Conservation (phyloP, 2,888 invertebrate species). For the Isotomurus palustris region DNA sequence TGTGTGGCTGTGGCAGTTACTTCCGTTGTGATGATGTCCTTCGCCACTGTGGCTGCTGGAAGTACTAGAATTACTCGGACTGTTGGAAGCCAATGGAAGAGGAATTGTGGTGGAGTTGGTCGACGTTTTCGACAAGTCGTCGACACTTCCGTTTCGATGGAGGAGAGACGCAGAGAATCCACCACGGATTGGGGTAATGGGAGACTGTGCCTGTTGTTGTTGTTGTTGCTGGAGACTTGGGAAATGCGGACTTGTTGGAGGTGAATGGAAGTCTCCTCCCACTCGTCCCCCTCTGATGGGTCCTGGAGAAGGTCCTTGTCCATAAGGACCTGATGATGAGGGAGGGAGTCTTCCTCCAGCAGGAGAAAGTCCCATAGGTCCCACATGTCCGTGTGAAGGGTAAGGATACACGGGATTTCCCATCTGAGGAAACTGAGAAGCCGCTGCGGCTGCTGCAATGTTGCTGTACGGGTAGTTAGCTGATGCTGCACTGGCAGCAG, state of each 20-base stretch:
- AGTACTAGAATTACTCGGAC: constrained; percentile 40
- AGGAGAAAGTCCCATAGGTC: constrained; percentile 31
- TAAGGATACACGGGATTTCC: constrained; percentile 45
- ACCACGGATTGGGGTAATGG: too few species aligned
- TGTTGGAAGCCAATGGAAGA: constrained; percentile 43
- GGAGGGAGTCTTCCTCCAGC: constrained; percentile 47
- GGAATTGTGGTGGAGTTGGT: constrained; percentile 27
- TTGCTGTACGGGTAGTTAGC: constrained; percentile 56
- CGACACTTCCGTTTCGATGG: too few species aligned
- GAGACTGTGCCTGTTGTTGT: too few species aligned
- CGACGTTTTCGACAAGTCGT: constrained; percentile 26
- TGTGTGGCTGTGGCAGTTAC: constrained; percentile 41
- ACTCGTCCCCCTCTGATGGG: constrained; percentile 47
- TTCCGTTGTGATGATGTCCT: constrained; percentile 1
- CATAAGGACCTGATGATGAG: constrained; percentile 45
- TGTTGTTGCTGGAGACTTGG: too few species aligned
- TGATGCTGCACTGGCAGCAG: constrained; percentile 57
- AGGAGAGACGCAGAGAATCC: too few species aligned
- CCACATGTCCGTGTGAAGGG: constrained; percentile 46
- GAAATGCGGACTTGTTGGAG: too few species aligned
- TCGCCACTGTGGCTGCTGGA: constrained; percentile 30
- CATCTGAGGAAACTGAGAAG: constrained; percentile 53
- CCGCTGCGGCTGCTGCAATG: constrained; percentile 50
- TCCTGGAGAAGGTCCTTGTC: constrained; percentile 44
- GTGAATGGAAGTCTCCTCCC: constrained; percentile 47